phyloP scores from a whole-genome alignment of 2,113 vertebrate genomes.

The Pseudopodoces humilis region DNA sequence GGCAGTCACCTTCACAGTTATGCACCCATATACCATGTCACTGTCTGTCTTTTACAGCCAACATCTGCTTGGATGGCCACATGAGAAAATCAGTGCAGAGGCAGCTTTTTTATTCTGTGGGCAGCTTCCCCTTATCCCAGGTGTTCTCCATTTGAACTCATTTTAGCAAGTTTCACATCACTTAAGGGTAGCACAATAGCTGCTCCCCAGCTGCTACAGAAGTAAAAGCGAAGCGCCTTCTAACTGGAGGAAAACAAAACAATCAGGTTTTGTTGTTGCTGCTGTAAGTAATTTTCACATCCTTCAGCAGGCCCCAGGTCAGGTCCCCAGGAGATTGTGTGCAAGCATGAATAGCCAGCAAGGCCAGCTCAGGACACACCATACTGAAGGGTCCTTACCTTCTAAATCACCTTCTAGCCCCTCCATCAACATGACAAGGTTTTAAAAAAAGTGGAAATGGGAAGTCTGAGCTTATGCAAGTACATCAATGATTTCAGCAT shows the following conservation, averaged over 20 bases:
- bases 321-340: neutral
- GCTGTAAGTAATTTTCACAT: neutral
- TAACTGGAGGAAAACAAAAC: neutral
- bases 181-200: neutral
- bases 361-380: neutral
- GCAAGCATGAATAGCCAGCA: neutral
- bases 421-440: neutral
- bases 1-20: neutral
- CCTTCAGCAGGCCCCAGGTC: neutral
- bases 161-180: conserved; percentile 9
- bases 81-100: neutral
- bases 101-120: neutral
- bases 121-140: neutral
- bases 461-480: neutral
- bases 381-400: neutral
- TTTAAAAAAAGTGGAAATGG: rapidly evolving
- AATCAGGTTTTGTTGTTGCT: neutral
- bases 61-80: neutral
- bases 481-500: neutral
- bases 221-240: neutral
- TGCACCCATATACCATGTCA: neutral
- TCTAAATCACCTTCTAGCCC: neutral
- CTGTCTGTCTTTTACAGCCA: neutral
- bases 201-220: neutral
- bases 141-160: neutral